Evolutionary conservation across 1,140 invertebrate species (phyloP).

Genomic region (Campoletis sonorensis): DNA sequence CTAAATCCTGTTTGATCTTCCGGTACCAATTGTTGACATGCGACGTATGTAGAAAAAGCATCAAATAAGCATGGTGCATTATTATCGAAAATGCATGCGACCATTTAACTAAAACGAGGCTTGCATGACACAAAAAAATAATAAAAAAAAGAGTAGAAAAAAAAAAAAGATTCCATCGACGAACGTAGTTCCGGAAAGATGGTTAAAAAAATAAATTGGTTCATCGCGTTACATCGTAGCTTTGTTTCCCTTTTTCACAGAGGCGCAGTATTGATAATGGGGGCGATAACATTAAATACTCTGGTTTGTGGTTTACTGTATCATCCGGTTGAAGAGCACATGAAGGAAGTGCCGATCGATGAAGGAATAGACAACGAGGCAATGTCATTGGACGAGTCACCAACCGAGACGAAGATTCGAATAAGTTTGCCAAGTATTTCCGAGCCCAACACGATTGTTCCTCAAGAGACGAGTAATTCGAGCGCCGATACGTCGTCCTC

Average conservation of each 20-base stretch:
- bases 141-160: too few relatives aligned
- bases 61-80: too few relatives aligned
- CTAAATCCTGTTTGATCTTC: neutral
- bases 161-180: neutral
- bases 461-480: neutral
- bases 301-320: conserved; percentile 88
- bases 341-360: conserved; percentile 80
- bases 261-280: conserved; percentile 87
- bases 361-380: conserved; percentile 77
- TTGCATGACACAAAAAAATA: neutral
- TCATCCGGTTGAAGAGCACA: conserved; percentile 87
- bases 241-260: conserved; percentile 72
- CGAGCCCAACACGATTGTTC: neutral
- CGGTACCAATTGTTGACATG: conserved; percentile 13
- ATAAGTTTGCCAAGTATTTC: conserved; percentile 19
- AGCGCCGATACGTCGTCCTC: conserved; percentile 12
- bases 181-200: too few relatives aligned
- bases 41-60: conserved; percentile 18
- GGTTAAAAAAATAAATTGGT: too few relatives aligned
- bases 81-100: too few relatives aligned
- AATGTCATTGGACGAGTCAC: conserved; percentile 61
- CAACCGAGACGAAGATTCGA: conserved; percentile 25
- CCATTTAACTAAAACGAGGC: too few relatives aligned
- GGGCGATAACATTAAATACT: conserved; percentile 87
- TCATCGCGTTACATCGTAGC: too few relatives aligned